Evolutionary conservation across 2,888 invertebrate species (phyloP), one percentile per base, ranked within the genome.

Genomic region (Scelioninae gen. 1): DNA sequence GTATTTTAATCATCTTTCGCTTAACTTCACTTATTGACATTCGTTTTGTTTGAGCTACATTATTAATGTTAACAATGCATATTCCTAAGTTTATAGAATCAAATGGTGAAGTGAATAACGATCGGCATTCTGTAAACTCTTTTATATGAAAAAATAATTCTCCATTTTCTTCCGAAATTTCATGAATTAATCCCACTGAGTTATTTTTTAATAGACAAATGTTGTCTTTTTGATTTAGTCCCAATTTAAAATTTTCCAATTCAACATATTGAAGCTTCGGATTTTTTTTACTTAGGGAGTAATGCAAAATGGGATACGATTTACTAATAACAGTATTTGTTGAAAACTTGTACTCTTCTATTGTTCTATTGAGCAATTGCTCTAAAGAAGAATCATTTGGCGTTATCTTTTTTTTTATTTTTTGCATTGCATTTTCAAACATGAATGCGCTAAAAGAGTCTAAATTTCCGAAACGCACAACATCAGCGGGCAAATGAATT

Each of bases 401-500:
- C 10, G 15, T 13, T 11, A 63, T 63, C 15, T 63, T 47, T 5
- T 49, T 47, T 34, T 49, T 63, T 34, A 63, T 49, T n/a, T 29
- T 62, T 31, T 62, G 60, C 60, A 62, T 62, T 29, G 60, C 60
- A 34, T 58, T 58, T 58, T 58, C 58, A 40, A 58, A 58, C 0
- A 3, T 2, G 23, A 58, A 58, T 58, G 62, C 62, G 13, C 62
- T 45, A 31, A 62, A 62, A 5, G n/a, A n/a, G 16, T 62, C 31
- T 13, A 83, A 65, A 0, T 62, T 34, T 16, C 58, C 58, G 16
- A 58, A 58, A 7, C 23, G 38, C 16, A 15, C 2, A 16, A 40
- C 58, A 23, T n/a, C 79, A 43, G 66, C 62, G n/a, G 79, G 31
- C 9, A 89, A 58, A 83, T 89, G 88, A 23, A 85, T 32, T 0